Evolutionary conservation across 2,888 invertebrate species (phyloP).

Genomic region (Cheilosia soror): DNA sequence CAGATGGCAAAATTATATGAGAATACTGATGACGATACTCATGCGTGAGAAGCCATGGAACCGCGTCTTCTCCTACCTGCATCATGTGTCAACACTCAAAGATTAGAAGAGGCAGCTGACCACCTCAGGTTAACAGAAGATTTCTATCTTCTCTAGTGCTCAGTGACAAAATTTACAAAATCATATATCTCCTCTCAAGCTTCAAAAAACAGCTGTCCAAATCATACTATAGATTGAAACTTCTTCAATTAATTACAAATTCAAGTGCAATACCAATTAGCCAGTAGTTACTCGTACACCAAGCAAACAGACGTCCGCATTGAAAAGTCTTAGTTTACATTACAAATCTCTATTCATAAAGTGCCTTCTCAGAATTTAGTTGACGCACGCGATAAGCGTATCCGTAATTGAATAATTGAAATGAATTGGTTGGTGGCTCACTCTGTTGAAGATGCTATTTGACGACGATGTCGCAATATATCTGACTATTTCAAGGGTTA

Average conservation of each 20-base stretch:
- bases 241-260: conserved; percentile 8
- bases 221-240: background rate
- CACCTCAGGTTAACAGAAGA: too few species aligned
- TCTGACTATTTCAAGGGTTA: conserved; percentile 44
- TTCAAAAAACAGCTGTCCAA: background rate
- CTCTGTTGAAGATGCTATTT: conserved; percentile 40
- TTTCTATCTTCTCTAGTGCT: too few species aligned
- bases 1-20: too few species aligned
- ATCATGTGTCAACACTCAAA: too few species aligned
- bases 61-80: too few species aligned
- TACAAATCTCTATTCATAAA: conserved; percentile 23
- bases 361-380: conserved; percentile 38
- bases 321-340: conserved; percentile 24
- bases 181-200: too few species aligned
- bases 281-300: background rate
- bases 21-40: too few species aligned
- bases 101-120: too few species aligned
- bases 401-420: conserved; percentile 61
- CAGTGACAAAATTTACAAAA: too few species aligned
- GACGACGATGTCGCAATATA: conserved; percentile 15
- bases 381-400: conserved; percentile 29
- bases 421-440: conserved; percentile 51
- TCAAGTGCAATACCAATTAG: conserved; percentile 30
- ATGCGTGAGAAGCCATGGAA: too few species aligned
- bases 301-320: conserved; percentile 8